Evolutionary conservation across 2,888 invertebrate species (phyloP), one percentile per base, ranked within the genome.

Genomic region (Anthophora plumipes): DNA sequence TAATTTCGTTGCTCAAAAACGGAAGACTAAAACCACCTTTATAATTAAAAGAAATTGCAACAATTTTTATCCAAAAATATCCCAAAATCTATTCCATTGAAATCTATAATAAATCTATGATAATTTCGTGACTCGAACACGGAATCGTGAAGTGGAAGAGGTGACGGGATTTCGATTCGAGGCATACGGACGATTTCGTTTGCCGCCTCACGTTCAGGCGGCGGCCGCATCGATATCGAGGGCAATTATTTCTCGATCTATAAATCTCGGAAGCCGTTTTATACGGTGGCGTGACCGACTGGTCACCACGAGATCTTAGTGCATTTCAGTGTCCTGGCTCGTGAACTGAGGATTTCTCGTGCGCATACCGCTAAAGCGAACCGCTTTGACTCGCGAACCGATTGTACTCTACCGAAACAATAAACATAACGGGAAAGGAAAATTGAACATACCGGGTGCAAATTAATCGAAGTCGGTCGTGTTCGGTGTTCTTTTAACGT

Each of bases 181-280:
- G 31, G 48, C 57, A 22, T 43, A 39, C 20, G 60, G 68, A 31
- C 59, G 59, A 60, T 52, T 63, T 22, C 57, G 76, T 60, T n/a
- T 76, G 43, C 46, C 69, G 31, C 25, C 66, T 76, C 70, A 54
- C 75, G 75, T 60, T 37, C 31, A 4, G 2, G 31, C 31, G 31
- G 57, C 14, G 37, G 22, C 31, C 39, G 63, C 55, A 50, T 60
- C 67, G 77, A 77, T 71, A 70, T 80, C 25, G 76, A 43, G 79
- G 64, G 76, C 80, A 82, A 82, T 82, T 82, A 82, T 70, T 82
- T 76, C 76, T 80, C 64, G 69, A 73, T 73, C 69, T 73, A 82
- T 82, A 77, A 82, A 82, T 81, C 81, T 69, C 59, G 50, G 50
- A 59, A 41, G 68, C 68, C 59, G 83, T 77, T 82, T 74, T 77